These are phyloP conservation scores for Hassar affinis DNA, from an alignment of 2,113 vertebrate species.

Conservation along the genomic window DNA sequence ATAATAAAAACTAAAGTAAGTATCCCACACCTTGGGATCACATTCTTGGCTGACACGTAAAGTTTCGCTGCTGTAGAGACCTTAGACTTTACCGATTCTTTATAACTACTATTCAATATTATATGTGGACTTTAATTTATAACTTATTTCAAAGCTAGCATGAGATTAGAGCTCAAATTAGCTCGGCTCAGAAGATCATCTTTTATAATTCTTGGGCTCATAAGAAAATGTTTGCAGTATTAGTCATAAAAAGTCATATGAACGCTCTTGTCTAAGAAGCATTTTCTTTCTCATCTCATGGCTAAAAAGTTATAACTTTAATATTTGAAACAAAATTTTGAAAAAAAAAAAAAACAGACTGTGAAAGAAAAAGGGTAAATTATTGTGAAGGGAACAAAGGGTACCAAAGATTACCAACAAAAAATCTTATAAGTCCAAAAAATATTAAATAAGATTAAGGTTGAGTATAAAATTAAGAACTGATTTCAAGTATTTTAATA, in stretches of 20 bases:
- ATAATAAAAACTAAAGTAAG: neutral
- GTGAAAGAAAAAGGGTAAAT: neutral
- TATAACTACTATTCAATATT: no score
- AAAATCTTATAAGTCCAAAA: neutral
- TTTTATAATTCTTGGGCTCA: neutral
- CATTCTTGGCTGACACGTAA: neutral
- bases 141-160: neutral
- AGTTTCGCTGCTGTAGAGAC: neutral
- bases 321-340: neutral
- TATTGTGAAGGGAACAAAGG: neutral
- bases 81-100: neutral
- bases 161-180: neutral
- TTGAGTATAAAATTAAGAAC: neutral
- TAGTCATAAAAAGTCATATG: neutral
- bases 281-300: neutral
- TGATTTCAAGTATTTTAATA: neutral
- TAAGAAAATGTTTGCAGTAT: neutral
- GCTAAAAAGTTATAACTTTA: neutral
- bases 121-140: neutral
- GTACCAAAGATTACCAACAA: neutral
- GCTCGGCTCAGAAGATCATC: no score
- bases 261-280: neutral
- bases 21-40: neutral
- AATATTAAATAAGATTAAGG: neutral
- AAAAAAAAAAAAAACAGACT: neutral